Evolutionary conservation across 53 echinoderm and acorn worm species (phyloP).

Genomic region (Arbacia lixula): DNA sequence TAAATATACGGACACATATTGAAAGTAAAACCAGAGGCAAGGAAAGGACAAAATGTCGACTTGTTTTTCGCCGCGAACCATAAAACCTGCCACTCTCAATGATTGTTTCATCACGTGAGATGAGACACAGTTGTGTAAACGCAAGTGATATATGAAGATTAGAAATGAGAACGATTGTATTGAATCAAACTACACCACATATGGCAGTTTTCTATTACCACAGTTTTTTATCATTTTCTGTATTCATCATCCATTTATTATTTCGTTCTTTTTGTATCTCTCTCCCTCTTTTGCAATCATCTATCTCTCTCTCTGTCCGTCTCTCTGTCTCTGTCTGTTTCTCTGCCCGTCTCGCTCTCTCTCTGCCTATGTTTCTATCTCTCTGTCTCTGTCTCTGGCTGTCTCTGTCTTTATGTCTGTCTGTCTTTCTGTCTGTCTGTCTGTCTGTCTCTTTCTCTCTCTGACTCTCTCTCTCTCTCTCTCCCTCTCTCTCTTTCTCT

Average conservation of each 20-base stretch:
- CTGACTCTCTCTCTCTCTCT: not conserved
- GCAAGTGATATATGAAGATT: not conserved
- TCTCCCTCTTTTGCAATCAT: not conserved
- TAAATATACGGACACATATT: too few relatives aligned
- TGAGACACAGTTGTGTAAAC: not conserved
- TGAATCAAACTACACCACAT: not conserved
- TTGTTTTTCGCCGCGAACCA: too few relatives aligned
- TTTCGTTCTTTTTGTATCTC: not conserved
- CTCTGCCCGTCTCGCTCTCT: not conserved
- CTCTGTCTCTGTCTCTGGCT: not conserved
- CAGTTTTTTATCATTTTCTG: not conserved
- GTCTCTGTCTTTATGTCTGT: not conserved
- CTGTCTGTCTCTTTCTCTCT: not conserved
- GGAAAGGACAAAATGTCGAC: too few relatives aligned
- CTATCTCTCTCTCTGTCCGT: not conserved
- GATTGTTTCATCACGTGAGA: too few relatives aligned
- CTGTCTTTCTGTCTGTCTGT: not conserved
- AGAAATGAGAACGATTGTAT: not conserved
- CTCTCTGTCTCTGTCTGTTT: not conserved
- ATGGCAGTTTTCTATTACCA: not conserved
- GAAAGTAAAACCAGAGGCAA: too few relatives aligned
- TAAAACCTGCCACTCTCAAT: too few relatives aligned
- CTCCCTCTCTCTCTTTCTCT: not conserved
- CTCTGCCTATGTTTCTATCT: not conserved
- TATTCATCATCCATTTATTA: not conserved